phyloP scores from a whole-genome alignment of 2,113 vertebrate species.

The Coptodon bakossiorum region DNA sequence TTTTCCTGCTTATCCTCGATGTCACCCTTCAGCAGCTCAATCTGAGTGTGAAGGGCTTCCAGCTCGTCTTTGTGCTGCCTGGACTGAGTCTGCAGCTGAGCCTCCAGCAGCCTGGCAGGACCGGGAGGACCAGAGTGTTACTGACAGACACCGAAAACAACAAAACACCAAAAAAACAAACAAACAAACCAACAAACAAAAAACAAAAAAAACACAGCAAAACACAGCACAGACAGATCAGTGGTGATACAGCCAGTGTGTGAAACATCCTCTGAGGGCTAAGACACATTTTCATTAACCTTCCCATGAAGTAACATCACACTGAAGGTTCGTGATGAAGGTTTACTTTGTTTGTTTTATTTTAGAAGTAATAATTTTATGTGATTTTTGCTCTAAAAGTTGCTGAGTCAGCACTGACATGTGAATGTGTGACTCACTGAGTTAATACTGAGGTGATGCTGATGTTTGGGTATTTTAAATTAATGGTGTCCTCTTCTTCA shows the following conservation, averaged over 20 bases:
- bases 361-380: not conserved
- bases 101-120: constrained; percentile 80
- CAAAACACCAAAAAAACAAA: not conserved
- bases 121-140: not conserved
- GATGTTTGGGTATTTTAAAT: not conserved
- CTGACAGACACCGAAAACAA: not conserved
- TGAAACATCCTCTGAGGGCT: not conserved
- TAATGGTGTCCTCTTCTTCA: not conserved
- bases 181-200: not conserved
- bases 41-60: constrained; percentile 73
- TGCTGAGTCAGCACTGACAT: not conserved
- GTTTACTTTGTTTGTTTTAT: not conserved
- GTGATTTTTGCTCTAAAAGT: not conserved
- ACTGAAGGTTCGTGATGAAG: not conserved
- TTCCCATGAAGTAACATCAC: not conserved
- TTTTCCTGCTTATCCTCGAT: constrained; percentile 86
- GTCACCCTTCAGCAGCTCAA: constrained; percentile 76
- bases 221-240: not conserved
- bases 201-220: not conserved
- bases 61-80: constrained; percentile 77
- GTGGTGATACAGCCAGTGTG: not conserved
- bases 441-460: not conserved
- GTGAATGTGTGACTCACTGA: not conserved
- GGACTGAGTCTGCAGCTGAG: constrained; percentile 84
- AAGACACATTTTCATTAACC: not conserved